Base-by-base conservation (phyloP, 1,140 invertebrate species). In the Elymnias hypermnestra region DNA sequence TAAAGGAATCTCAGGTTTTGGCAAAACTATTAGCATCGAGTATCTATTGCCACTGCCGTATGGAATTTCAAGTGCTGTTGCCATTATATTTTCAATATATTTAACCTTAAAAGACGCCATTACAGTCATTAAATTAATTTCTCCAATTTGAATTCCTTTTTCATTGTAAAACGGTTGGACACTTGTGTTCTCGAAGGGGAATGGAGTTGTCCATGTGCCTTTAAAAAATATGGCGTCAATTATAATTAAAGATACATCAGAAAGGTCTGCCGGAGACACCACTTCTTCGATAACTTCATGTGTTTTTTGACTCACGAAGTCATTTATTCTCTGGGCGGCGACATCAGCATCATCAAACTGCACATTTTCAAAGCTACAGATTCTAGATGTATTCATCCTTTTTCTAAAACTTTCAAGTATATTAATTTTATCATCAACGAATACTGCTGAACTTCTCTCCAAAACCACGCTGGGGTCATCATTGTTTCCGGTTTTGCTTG, bases 161-260 rank as follows among this genome's bases (percentile, higher is more conserved):
- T 86, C 77, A 36, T 87, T 72, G 52, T 79, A 87, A 47, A 89
- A 89, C 2, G 67, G 40, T 7, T 66, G 79, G 0, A 28, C 22
- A 37, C 69, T 53, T 1, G 93, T 94, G 0, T 69, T 59, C 1
- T 69, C 62, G 14, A 63, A 65, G 39, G 89, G 77, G 62, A 95
- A 95, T 0, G 88, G 81, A 2, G 67, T 76, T 26, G 84, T 64
- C 94, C 94, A 95, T 0, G 63, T 53, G 9, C 92, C 93, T 81
- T 93, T 94, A 78, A 95, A 95, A 61, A 92, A 93, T 28, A 94
- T 69, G 0, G 90, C 90, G 52, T 93, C 94, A 0, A 91, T 89
- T 7, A 94, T 71, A 1, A 95, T 62, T 5, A 94, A 42, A 21
- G 77, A 59, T 0, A 90, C 90, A 13, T 88, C 68, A 3, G 63